phyloP scores from a whole-genome alignment of 2,888 invertebrate genomes.

The Glyphotaelius pellucidus region DNA sequence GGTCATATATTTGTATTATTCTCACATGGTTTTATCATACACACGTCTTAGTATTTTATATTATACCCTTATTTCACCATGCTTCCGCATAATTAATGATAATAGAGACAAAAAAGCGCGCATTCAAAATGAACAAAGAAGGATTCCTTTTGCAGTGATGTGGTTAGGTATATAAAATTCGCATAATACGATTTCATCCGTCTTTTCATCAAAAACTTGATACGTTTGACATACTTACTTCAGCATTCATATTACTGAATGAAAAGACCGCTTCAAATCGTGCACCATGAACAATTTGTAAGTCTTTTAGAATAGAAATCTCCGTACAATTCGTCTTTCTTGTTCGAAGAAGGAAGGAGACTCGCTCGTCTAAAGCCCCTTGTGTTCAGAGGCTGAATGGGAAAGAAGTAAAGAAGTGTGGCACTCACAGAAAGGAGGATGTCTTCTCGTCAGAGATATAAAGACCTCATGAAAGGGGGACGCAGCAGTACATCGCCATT shows the following conservation, averaged over 20 bases:
- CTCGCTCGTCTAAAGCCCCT: neutral
- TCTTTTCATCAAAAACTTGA: conserved; percentile 19
- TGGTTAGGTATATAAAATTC: neutral
- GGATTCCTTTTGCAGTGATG: neutral
- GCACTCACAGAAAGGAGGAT: conserved; percentile 56
- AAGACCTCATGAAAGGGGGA: conserved; percentile 53
- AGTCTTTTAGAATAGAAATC: conserved; percentile 16
- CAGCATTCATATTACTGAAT: neutral
- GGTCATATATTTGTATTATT: no score
- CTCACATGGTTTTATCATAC: no score
- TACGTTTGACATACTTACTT: conserved; percentile 25
- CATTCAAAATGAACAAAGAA: neutral
- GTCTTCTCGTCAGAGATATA: conserved; percentile 62
- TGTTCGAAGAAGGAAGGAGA: conserved; percentile 14
- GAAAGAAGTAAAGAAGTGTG: conserved; percentile 4
- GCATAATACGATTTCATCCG: conserved; percentile 3
- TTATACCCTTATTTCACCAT: neutral
- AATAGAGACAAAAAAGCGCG: neutral
- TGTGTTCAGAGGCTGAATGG: conserved; percentile 6
- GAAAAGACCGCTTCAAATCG: conserved; percentile 14
- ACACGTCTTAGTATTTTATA: neutral
- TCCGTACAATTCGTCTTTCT: conserved; percentile 21
- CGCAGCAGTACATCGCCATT: neutral
- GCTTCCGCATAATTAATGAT: neutral
- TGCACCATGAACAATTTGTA: conserved; percentile 11